Evolutionary conservation across 1,140 invertebrate species (phyloP), one percentile per base, ranked within the genome.

Genomic region (Galleria mellonella): DNA sequence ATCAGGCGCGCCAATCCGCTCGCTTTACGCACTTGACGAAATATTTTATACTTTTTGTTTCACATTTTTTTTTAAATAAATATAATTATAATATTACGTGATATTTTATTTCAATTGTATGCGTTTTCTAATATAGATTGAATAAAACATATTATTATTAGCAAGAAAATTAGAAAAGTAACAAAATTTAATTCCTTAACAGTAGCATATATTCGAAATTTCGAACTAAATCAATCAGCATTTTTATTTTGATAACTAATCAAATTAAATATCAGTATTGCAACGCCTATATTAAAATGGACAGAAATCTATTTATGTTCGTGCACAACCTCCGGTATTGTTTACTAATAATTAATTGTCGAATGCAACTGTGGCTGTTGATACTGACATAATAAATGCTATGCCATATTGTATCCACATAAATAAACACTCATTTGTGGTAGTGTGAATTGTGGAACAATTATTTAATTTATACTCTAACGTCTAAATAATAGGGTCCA

Each of bases 261-360:
- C 17, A 23, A 23, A 39, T 39, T 29, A 15, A 27, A 12, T 17
- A 28, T 39, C 17, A 55, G 42, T 52, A 43, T 46, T 42, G 36
- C 38, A 52, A 49, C 31, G 27, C 51, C 17, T 46, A 46, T 39
- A 51, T 52, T 44, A 55, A 56, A 59, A 54, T 13, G 46, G 45
- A 36, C 17, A 9, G 17, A 9, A 15, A 40, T 43, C 54, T 48
- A 64, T 72, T 72, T 72, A 71, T 73, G 65, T 55, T 35, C 48
- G 48, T 31, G 59, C 64, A 69, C 62, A 52, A 49, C 47, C 43
- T 58, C 59, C 58, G 55, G 63, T 75, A 65, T 64, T 82, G 70
- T 79, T 79, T 82, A 76, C 79, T 74, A 78, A 79, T 79, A 79
- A 83, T 83, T 82, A 83, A 82, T 83, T 65, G 76, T 68, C 70